Conservation (phyloP, 2,113 vertebrate species). For the Odocoileus virginianus region DNA sequence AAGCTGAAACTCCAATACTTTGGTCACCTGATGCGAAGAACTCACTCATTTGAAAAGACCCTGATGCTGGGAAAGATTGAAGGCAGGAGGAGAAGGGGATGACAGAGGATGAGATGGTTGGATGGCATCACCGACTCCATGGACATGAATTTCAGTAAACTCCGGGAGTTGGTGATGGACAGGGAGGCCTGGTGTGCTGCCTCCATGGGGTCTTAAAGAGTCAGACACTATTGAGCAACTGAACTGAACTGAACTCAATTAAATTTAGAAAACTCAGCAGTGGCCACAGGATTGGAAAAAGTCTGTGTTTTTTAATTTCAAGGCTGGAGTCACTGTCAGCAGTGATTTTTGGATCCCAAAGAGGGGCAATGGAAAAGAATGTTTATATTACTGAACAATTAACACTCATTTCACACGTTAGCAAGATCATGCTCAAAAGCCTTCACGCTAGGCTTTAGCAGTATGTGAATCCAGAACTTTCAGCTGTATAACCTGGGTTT, state of each 20-base stretch:
- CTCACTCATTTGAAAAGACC: neutral
- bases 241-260: neutral
- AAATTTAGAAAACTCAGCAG: neutral
- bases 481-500: neutral
- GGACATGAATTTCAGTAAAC: neutral
- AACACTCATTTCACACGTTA: neutral
- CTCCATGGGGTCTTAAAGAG: neutral
- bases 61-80: neutral
- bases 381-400: neutral
- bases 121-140: neutral
- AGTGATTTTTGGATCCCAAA: neutral
- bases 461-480: neutral
- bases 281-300: neutral
- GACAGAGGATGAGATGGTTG: neutral
- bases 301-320: neutral
- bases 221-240: neutral
- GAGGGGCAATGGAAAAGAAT: neutral
- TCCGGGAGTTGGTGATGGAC: rapidly evolving
- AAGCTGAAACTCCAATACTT: neutral
- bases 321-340: neutral
- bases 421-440: neutral
- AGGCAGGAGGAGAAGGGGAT: neutral
- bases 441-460: neutral
- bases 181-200: neutral
- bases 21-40: neutral